phyloP scores from a whole-genome alignment of 2,113 vertebrate species.

The Spea bombifrons region DNA sequence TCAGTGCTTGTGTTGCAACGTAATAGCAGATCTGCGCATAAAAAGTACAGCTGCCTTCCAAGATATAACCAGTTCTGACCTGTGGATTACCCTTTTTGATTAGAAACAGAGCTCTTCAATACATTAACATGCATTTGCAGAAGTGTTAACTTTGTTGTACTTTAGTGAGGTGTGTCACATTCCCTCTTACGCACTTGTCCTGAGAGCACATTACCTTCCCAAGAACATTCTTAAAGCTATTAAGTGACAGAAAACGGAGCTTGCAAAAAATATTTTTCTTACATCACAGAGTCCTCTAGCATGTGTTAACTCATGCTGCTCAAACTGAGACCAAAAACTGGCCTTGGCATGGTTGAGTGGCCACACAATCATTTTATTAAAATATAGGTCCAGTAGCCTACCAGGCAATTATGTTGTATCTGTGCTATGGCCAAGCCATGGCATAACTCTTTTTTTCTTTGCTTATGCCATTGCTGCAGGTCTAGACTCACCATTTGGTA shows the following conservation, averaged over 20 bases:
- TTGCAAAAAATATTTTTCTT: conserved; percentile 1
- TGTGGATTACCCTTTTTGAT: background rate
- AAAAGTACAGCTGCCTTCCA: background rate
- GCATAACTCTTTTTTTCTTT: no score
- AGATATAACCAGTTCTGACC: background rate
- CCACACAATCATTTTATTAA: no score
- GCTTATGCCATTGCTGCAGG: no score
- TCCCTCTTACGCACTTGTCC: conserved; percentile 2
- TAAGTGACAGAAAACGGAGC: background rate
- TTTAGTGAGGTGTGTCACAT: conserved; percentile 24
- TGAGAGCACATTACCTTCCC: background rate
- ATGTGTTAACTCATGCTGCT: no score
- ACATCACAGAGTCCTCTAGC: background rate
- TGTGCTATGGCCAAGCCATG: no score
- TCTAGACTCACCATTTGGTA: no score
- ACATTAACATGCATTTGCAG: background rate
- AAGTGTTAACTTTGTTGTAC: conserved; percentile 1
- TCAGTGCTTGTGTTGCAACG: background rate
- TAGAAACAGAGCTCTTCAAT: background rate
- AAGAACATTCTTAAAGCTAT: conserved; percentile 12
- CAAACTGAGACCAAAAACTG: no score
- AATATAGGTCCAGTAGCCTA: no score
- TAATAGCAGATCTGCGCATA: background rate
- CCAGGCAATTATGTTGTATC: no score
- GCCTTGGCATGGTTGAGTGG: no score